Evolutionary conservation across 2,888 invertebrate genomes (phyloP).

Genomic region (Gisinianus flammeolus): DNA sequence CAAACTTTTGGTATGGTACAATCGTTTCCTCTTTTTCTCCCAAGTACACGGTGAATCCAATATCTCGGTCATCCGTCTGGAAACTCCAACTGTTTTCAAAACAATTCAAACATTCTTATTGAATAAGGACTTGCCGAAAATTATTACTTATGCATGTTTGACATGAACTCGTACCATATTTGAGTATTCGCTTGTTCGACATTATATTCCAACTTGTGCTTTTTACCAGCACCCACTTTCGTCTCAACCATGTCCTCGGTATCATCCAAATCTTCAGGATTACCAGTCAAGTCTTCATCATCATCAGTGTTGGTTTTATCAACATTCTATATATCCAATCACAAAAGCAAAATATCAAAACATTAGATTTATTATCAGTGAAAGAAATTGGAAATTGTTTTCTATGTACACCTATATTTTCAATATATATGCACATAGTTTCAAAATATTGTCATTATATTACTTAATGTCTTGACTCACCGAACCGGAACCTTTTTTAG

Average conservation of each 20-base stretch:
- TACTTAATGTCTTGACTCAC: neutral
- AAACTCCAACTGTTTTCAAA: slow-evolving; percentile 51
- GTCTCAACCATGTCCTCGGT: slow-evolving; percentile 55
- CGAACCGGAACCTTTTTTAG: slow-evolving; percentile 47
- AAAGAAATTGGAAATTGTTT: too few species aligned
- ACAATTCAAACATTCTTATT: neutral
- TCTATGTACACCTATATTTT: too few species aligned
- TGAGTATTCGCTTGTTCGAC: slow-evolving; percentile 54
- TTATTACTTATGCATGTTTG: neutral
- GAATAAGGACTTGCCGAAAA: neutral
- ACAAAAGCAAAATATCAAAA: too few species aligned
- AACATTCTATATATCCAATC: slow-evolving; percentile 36
- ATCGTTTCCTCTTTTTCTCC: slow-evolving; percentile 56
- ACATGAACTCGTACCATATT: slow-evolving; percentile 49
- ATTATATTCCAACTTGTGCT: slow-evolving; percentile 56
- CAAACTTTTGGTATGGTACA: slow-evolving; percentile 56
- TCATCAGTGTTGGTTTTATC: slow-evolving; percentile 44
- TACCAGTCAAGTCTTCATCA: slow-evolving; percentile 52
- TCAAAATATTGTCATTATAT: neutral
- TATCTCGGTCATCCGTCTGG: slow-evolving; percentile 57
- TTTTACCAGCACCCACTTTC: slow-evolving; percentile 56
- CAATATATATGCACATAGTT: neutral
- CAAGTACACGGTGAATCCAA: slow-evolving; percentile 55
- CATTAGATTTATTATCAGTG: too few species aligned
- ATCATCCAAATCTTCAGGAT: slow-evolving; percentile 57